Percentiles rank a stretch among this genome's conserved stretches.
Evolutionary conservation across 2,797 vertebrate species (phyloP).

Genomic region (Acrossocheilus wenchowensis): DNA sequence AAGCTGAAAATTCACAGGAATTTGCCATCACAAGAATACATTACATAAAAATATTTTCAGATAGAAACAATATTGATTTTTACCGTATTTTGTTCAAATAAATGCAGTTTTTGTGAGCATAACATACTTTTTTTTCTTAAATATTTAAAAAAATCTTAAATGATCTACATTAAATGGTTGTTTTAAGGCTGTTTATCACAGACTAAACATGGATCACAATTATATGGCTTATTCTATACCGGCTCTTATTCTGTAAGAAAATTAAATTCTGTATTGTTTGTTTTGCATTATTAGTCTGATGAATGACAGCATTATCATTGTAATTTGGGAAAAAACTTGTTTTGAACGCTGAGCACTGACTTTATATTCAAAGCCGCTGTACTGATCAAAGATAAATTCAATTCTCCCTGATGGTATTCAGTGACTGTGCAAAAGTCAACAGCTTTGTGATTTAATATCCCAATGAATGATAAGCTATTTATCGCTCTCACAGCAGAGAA

Average conservation of each 20-base stretch:
- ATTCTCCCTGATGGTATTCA: conserved; percentile 40
- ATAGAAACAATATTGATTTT: neutral
- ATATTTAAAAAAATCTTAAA: neutral
- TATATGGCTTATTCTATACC: neutral
- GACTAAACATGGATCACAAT: neutral
- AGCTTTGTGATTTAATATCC: conserved; percentile 50
- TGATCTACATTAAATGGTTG: neutral
- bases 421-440: conserved; percentile 42
- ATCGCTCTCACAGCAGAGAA: conserved; percentile 63
- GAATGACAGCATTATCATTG: neutral
- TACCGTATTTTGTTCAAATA: neutral
- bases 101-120: neutral
- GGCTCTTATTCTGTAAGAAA: neutral
- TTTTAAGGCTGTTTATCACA: neutral
- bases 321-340: neutral
- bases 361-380: conserved; percentile 46
- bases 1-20: neutral
- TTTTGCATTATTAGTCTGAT: neutral
- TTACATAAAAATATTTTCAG: neutral
- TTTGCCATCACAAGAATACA: neutral
- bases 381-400: conserved; percentile 45
- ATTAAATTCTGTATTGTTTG: neutral
- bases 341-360: neutral
- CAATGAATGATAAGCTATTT: conserved; percentile 49
- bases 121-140: neutral